phyloP scores from a whole-genome alignment of 35 echinoderm and acorn worm species.

The Apostichopus japonicus region DNA sequence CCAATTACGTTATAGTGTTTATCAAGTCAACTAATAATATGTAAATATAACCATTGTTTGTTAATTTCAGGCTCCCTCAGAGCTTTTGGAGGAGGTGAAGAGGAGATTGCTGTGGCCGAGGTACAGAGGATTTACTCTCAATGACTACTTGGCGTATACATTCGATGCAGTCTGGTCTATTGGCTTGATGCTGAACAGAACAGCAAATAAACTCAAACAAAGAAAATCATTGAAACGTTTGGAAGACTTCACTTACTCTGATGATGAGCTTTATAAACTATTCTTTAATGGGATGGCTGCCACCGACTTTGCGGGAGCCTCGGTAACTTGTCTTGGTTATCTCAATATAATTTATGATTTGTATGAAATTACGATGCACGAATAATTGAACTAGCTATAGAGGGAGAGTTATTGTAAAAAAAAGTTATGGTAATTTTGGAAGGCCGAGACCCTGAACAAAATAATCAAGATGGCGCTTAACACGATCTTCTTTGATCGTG shows the following conservation, averaged over 20 bases:
- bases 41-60: too few species aligned
- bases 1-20: too few species aligned
- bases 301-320: neutral
- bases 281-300: slow-evolving; percentile 5
- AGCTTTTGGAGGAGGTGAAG: neutral
- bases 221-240: neutral
- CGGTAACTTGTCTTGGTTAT: neutral
- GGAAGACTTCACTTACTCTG: slow-evolving; percentile 14
- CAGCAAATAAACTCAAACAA: slow-evolving; percentile 4
- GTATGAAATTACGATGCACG: too few species aligned
- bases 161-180: slow-evolving; percentile 25
- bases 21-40: too few species aligned
- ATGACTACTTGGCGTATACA: slow-evolving; percentile 16
- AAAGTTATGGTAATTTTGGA: too few species aligned
- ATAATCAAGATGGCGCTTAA: too few species aligned
- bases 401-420: too few species aligned
- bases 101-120: neutral
- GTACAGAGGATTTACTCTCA: neutral
- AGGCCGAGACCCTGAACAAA: too few species aligned
- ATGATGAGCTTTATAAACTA: neutral
- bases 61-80: neutral
- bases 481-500: too few species aligned
- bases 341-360: neutral
- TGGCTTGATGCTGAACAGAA: neutral
- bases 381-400: too few species aligned